Conservation (phyloP, 2,113 vertebrate genomes). For the Tonatia bakeri region DNA sequence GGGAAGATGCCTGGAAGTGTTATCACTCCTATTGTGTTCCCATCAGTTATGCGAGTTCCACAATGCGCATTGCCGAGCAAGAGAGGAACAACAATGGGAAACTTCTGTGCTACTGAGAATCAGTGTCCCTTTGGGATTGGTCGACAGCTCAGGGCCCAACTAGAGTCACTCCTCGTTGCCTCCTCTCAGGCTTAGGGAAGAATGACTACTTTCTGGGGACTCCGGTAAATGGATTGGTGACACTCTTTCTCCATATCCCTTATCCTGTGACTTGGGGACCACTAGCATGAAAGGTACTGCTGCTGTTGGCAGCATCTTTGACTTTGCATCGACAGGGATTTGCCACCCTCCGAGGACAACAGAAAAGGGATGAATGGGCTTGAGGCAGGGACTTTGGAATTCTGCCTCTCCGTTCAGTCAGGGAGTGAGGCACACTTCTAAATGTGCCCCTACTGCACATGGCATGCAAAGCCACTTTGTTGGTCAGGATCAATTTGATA, state of each 20-base stretch:
- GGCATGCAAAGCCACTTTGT: neutral
- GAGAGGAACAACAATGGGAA: neutral
- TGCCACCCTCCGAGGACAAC: neutral
- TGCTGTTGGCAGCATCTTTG: neutral
- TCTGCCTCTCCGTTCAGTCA: neutral
- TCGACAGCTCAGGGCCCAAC: neutral
- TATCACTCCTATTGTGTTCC: neutral
- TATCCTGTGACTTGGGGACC: neutral
- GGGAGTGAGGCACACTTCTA: neutral
- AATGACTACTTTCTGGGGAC: neutral
- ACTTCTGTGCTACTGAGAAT: neutral
- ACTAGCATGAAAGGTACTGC: neutral
- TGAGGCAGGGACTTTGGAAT: neutral
- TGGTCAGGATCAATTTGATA: neutral
- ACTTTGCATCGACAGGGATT: neutral
- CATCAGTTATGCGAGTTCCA: neutral
- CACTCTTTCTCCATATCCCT: neutral
- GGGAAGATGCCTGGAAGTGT: neutral
- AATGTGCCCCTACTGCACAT: neutral
- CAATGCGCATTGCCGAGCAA: rapidly evolving
- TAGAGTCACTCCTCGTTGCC: neutral
- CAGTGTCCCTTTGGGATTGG: neutral
- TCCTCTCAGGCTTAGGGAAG: neutral
- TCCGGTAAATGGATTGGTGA: neutral
- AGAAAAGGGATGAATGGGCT: neutral